Percentiles rank a stretch among this genome's conserved stretches.
These are phyloP conservation scores for Heliconius ismenius DNA, from an alignment of 2,888 invertebrate genomes.

Conservation along the genomic window DNA sequence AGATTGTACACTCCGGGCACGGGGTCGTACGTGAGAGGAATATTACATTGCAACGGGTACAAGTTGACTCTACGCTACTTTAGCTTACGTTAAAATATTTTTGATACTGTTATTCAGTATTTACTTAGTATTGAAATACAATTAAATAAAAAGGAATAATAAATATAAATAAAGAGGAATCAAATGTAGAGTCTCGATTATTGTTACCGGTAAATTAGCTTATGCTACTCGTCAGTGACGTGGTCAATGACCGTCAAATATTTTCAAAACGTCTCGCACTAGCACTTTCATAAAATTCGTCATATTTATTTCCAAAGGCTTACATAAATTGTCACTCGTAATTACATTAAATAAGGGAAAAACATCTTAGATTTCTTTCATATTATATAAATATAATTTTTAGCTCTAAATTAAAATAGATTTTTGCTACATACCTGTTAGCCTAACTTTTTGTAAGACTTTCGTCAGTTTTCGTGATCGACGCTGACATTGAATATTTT, in stretches of 20 bases:
- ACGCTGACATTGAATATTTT: constrained; percentile 69
- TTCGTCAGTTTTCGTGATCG: constrained; percentile 76
- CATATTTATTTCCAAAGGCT: background rate
- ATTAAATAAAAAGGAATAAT: background rate
- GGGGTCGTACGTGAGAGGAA: constrained; percentile 59
- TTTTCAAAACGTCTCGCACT: constrained; percentile 64
- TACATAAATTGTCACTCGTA: background rate
- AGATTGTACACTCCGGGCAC: constrained; percentile 42
- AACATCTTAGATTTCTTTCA: background rate
- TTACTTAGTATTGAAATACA: background rate
- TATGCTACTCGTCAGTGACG: constrained; percentile 41
- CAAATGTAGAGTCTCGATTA: background rate
- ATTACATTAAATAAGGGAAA: background rate
- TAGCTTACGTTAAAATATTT: constrained; percentile 2
- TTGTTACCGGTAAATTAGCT: background rate
- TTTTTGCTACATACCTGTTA: constrained; percentile 1
- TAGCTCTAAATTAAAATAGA: background rate
- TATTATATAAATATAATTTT: background rate
- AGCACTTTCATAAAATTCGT: constrained; percentile 35
- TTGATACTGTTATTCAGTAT: constrained; percentile 10
- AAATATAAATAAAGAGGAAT: background rate
- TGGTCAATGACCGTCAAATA: constrained; percentile 70
- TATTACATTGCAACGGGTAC: constrained; percentile 52
- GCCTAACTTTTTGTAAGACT: constrained; percentile 50
- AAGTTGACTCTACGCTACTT: constrained; percentile 20